A percentile compares a stretch with the other conserved stretches of the same genome.
Conservation (phyloP, 2,888 invertebrate genomes). For the Amblyjoppa fuscipennis region DNA sequence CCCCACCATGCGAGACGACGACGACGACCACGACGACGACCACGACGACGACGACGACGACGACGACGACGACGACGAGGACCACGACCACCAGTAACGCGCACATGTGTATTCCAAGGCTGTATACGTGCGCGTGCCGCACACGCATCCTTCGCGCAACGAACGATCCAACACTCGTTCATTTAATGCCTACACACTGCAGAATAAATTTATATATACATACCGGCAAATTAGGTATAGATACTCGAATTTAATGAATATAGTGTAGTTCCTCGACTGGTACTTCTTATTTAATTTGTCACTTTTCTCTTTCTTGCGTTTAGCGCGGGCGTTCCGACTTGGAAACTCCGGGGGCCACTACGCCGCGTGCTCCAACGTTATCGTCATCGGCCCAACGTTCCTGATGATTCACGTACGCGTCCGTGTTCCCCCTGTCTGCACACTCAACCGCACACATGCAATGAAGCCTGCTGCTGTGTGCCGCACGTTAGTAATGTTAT, state of each 20-base stretch:
- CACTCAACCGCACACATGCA: not conserved
- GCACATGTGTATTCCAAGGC: slow-evolving; percentile 2
- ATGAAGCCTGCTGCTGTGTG: not conserved
- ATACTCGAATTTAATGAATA: slow-evolving; percentile 1
- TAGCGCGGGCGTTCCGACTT: not conserved
- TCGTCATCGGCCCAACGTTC: slow-evolving; percentile 49
- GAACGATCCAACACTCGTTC: not conserved
- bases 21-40: slow-evolving; percentile 48
- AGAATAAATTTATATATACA: not conserved
- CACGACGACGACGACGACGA: slow-evolving; percentile 67
- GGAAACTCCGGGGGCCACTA: slow-evolving; percentile 28
- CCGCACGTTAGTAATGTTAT: not conserved
- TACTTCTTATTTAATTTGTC: slow-evolving; percentile 33
- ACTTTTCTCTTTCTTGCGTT: not conserved
- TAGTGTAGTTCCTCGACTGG: not conserved
- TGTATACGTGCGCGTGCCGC: not conserved
- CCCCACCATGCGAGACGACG: slow-evolving; percentile 78
- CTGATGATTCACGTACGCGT: slow-evolving; percentile 46
- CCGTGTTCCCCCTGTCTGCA: not conserved
- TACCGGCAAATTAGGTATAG: not conserved
- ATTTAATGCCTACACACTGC: not conserved
- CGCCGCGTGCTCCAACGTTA: slow-evolving; percentile 49
- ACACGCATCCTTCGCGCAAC: slow-evolving; percentile 10
- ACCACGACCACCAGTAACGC: not conserved
- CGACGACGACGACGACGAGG: slow-evolving; percentile 44